These are phyloP conservation scores for Chaetoderma sp. DNA, from an alignment of 2,888 invertebrate genomes.

Conservation along the genomic window DNA sequence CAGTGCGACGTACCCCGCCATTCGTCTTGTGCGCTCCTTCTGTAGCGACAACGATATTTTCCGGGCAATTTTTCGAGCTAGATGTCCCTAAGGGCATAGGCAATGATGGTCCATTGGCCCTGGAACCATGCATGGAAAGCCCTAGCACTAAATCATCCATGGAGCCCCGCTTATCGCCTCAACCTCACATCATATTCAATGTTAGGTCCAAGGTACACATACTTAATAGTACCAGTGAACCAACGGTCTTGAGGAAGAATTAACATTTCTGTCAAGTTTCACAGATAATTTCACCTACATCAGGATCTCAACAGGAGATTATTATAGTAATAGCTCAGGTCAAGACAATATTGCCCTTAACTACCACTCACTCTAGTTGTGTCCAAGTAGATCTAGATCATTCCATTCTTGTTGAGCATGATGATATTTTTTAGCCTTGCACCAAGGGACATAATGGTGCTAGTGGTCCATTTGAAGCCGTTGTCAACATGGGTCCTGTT, in stretches of 20 bases:
- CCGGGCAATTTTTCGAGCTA: constrained; percentile 34
- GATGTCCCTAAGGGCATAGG: constrained; percentile 1
- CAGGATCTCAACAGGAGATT: too few species aligned
- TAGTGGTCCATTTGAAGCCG: constrained; percentile 36
- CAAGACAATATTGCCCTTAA: too few species aligned
- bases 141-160: too few species aligned
- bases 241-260: constrained; percentile 9
- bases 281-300: constrained; percentile 13
- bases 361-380: too few species aligned
- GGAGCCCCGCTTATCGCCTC: constrained; percentile 14
- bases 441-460: constrained; percentile 37
- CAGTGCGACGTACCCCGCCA: constrained; percentile 20
- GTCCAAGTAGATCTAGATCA: constrained; percentile 29
- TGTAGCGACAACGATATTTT: constrained; percentile 24
- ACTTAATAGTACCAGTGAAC: constrained; percentile 19
- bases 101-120: constrained; percentile 10
- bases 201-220: constrained; percentile 25
- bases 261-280: constrained; percentile 31
- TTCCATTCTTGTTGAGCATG: constrained; percentile 15
- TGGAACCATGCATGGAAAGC: constrained; percentile 6
- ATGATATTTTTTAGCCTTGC: constrained; percentile 32
- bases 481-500: constrained; percentile 43
- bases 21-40: constrained; percentile 14
- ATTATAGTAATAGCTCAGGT: too few species aligned
- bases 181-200: constrained; percentile 18